Evolutionary conservation across 2,113 vertebrate genomes (phyloP).

Genomic region (Pteropus alecto): DNA sequence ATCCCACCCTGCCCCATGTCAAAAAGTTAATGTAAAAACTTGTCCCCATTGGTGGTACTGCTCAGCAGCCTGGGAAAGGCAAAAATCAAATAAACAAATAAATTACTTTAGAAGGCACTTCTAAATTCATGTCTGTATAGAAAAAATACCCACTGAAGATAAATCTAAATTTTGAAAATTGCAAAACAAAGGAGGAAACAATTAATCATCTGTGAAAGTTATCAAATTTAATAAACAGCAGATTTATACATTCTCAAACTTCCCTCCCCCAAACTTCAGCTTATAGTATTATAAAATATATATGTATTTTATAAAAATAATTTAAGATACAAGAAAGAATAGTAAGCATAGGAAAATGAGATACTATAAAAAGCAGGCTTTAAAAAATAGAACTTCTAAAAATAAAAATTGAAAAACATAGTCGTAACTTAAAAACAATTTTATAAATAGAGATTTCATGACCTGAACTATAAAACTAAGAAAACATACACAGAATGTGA

Average conservation of each 20-base stretch:
- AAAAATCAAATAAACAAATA: not conserved
- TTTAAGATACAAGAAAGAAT: not conserved
- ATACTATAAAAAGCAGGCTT: not conserved
- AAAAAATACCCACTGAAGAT: not conserved
- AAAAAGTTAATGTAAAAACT: constrained; percentile 24
- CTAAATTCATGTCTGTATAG: not conserved
- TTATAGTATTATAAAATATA: not conserved
- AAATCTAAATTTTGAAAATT: not conserved
- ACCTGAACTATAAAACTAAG: not conserved
- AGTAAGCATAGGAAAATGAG: not conserved
- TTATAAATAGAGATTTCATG: not conserved
- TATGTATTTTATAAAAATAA: not conserved
- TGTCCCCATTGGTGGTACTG: not conserved
- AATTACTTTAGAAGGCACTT: not conserved
- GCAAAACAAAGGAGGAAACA: not conserved
- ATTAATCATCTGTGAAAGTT: not conserved
- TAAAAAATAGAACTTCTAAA: not conserved
- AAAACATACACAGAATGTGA: not conserved
- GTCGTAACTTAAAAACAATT: not conserved
- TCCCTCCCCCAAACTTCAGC: not conserved
- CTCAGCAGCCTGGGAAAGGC: not conserved
- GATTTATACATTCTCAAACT: not conserved
- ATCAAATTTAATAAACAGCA: not conserved
- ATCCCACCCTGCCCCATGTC: not conserved
- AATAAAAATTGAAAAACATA: not conserved